Evolutionary conservation across 2,113 vertebrate species (phyloP), one percentile per base, ranked within the genome.

Genomic region (Spermophilus dauricus): DNA sequence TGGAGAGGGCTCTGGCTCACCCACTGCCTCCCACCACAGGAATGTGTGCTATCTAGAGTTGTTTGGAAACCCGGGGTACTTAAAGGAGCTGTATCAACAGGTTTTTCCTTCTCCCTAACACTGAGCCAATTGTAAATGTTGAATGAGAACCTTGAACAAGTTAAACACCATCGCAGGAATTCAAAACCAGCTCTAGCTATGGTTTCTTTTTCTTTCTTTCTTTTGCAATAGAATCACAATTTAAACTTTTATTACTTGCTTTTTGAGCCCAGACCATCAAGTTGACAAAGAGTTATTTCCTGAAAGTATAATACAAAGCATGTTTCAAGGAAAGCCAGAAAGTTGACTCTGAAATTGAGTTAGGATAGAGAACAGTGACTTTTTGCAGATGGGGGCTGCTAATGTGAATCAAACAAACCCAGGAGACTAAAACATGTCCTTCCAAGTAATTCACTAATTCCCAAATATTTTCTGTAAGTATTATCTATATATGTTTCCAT

Each of bases 81-180:
- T 97, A 96, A 94, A 98, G 93, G 92, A 98, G 77, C 91, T 97
- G 93, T 96, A 97, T 75, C 92, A 97, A 97, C 91, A 97, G 86
- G 12, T 93, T 97, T 91, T 96, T 87, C 95, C 95, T 96, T 42
- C 95, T 95, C 48, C 34, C 17, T 45, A 89, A 78, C 93, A 78
- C 88, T 58, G 95, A 93, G 81, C 85, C 93, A 45, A 87, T 87
- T 95, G 91, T 96, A 94, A 95, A 93, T 61, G 95, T 28, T 91
- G 94, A 98, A 97, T 95, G 30, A 75, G 92, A 98, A 91, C 63
- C 92, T 80, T 89, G 87, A 97, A 61, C 87, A 96, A 96, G 84
- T 96, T 97, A 97, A 98, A 98, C 32, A 22, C 82, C 77, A 69
- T 82, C 82, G 14, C 18, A 85, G 37, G 34, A 98, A 96, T 97